Evolutionary conservation across 2,888 invertebrate genomes (phyloP).

Genomic region (Archips xylosteana): DNA sequence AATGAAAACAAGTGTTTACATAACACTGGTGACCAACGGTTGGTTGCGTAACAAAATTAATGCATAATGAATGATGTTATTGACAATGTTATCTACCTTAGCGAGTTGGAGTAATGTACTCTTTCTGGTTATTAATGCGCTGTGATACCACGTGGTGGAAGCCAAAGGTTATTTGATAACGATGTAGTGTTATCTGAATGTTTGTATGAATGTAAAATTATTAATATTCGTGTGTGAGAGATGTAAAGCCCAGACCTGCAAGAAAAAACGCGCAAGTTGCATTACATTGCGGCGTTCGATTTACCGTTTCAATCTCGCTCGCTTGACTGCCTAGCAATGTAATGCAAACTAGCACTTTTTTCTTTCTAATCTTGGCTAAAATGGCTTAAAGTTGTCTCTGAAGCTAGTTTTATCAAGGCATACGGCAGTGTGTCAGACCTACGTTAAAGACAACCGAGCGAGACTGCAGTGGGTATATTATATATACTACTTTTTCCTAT

Average conservation of each 20-base stretch:
- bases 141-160: constrained; percentile 38
- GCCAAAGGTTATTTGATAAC: constrained; percentile 41
- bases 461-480: too few relatives aligned
- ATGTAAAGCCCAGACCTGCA: too few relatives aligned
- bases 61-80: constrained; percentile 30
- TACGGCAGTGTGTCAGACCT: too few relatives aligned
- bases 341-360: too few relatives aligned
- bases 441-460: too few relatives aligned
- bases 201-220: constrained; percentile 32
- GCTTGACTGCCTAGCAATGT: too few relatives aligned
- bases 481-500: too few relatives aligned
- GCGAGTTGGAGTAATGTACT: constrained; percentile 36
- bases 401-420: background rate
- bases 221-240: constrained; percentile 23
- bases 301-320: too few relatives aligned
- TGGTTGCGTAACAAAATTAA: constrained; percentile 34
- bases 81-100: constrained; percentile 41
- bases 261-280: too few relatives aligned
- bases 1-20: constrained; percentile 33
- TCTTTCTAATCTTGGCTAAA: too few relatives aligned
- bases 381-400: background rate
- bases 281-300: too few relatives aligned
- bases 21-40: constrained; percentile 22
- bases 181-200: constrained; percentile 29
- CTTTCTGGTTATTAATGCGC: constrained; percentile 40